These are phyloP conservation scores for Crotalus tigris DNA, from an alignment of 2,113 vertebrate genomes.

Conservation along the genomic window DNA sequence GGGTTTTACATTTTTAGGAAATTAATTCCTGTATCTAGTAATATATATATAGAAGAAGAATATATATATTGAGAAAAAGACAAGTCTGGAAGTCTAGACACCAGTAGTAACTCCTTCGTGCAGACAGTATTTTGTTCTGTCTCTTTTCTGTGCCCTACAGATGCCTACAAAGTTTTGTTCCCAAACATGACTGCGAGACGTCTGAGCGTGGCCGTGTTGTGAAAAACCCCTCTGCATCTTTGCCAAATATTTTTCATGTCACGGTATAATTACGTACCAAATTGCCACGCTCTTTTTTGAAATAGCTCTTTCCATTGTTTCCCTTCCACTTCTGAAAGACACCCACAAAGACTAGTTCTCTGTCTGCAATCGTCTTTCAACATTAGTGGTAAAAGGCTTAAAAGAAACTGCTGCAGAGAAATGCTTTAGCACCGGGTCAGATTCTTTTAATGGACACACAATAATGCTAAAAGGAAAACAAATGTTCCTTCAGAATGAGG, in stretches of 20 bases:
- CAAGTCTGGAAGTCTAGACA: slow-evolving; percentile 56
- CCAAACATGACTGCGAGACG: slow-evolving; percentile 14
- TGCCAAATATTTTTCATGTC: not conserved
- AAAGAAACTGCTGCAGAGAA: not conserved
- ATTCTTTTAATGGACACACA: not conserved
- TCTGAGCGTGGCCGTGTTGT: slow-evolving; percentile 19
- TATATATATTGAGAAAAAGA: slow-evolving; percentile 28
- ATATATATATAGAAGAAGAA: not conserved
- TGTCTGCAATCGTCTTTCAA: not conserved
- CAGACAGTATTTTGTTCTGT: slow-evolving; percentile 25
- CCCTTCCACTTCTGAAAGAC: not conserved
- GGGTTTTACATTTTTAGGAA: slow-evolving; percentile 41
- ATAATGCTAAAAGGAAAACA: not conserved
- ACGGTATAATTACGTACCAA: not conserved
- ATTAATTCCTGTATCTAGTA: slow-evolving; percentile 43
- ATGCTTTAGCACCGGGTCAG: not conserved
- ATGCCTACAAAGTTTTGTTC: slow-evolving; percentile 17
- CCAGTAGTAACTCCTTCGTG: slow-evolving; percentile 14
- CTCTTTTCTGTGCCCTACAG: slow-evolving; percentile 16
- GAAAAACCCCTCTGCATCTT: not conserved
- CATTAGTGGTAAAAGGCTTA: not conserved
- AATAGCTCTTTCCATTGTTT: not conserved
- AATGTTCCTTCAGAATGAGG: not conserved
- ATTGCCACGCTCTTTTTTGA: not conserved
- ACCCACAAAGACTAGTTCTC: not conserved